Conservation (phyloP, 2,113 vertebrate genomes). For the Rattus norvegicus region DNA sequence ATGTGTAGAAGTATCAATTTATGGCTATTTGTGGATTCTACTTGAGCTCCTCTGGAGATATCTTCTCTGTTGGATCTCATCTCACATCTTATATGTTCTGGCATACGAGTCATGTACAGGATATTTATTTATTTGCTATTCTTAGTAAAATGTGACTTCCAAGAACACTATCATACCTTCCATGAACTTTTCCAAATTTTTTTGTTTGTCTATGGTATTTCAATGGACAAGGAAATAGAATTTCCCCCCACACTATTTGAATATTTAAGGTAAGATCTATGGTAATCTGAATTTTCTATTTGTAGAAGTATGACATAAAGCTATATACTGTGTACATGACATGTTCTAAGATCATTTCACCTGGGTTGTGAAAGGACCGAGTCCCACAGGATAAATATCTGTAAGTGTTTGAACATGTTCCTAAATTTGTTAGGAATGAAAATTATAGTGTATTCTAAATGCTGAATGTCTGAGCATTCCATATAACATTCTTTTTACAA, state of each 20-base stretch:
- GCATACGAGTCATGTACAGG: background rate
- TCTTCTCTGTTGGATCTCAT: background rate
- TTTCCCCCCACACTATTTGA: background rate
- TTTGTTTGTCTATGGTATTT: background rate
- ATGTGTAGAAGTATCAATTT: background rate
- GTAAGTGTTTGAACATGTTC: background rate
- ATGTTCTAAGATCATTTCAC: background rate
- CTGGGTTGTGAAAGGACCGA: background rate
- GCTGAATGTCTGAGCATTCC: background rate
- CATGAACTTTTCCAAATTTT: background rate
- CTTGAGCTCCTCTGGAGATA: background rate
- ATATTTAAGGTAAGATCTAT: background rate
- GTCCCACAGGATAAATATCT: background rate
- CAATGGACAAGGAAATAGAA: background rate
- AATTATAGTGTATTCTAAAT: background rate
- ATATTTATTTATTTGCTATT: background rate
- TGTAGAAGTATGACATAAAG: rapidly evolving
- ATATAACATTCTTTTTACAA: background rate
- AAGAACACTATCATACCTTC: background rate
- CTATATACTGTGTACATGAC: background rate
- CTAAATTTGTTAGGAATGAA: background rate
- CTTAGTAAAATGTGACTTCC: background rate
- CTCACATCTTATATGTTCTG: background rate
- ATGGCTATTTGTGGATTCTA: background rate
- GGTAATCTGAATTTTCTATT: background rate